A percentile compares a stretch with the other conserved stretches of the same genome.
phyloP scores from a whole-genome alignment of 2,888 invertebrate genomes.

The Choristoneura rosaceana region DNA sequence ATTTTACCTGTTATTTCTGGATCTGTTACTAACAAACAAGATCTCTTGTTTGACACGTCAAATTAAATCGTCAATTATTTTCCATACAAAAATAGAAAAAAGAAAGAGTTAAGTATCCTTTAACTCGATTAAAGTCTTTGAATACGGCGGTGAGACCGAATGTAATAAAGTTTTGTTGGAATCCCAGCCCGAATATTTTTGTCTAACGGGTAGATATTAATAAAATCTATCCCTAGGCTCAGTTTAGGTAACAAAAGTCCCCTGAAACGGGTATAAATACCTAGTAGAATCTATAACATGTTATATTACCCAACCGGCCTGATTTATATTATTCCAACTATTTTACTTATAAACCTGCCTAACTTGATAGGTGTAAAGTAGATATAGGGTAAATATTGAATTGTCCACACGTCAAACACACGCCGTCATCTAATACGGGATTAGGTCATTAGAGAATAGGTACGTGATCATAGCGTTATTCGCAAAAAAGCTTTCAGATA shows the following conservation, averaged over 20 bases:
- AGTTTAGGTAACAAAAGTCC: not conserved
- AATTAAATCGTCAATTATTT: no score
- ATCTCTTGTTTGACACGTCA: no score
- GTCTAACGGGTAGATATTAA: no score
- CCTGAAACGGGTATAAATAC: not conserved
- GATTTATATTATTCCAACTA: not conserved
- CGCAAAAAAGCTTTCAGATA: constrained; percentile 62
- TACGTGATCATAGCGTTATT: constrained; percentile 53
- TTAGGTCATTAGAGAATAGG: constrained; percentile 55
- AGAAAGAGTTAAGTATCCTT: no score
- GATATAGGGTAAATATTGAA: constrained; percentile 23
- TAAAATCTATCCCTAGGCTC: no score
- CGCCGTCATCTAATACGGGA: constrained; percentile 45
- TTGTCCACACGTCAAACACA: constrained; percentile 17
- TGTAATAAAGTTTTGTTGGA: not conserved
- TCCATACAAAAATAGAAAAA: no score
- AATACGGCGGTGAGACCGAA: no score
- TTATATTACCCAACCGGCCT: not conserved
- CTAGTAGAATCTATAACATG: not conserved
- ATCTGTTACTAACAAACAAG: not conserved
- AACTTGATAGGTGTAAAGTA: not conserved
- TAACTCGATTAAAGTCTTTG: no score
- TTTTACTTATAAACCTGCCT: not conserved
- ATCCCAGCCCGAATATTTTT: not conserved
- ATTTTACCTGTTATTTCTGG: not conserved